phyloP scores from a whole-genome alignment of 2,797 vertebrate genomes.

The Mormyrops boulengeri region DNA sequence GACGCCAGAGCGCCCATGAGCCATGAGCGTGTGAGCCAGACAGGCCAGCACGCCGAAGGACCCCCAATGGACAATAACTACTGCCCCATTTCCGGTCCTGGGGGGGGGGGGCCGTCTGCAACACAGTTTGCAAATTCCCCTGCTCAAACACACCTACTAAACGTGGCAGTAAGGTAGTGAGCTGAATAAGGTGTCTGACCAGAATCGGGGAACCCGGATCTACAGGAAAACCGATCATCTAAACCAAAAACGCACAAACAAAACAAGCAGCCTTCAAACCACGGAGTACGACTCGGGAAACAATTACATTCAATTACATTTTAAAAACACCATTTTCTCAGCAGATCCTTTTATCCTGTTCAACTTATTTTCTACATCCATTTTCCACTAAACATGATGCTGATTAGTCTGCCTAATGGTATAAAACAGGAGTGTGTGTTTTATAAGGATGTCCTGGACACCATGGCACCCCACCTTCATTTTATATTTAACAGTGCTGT shows the following conservation, averaged over 20 bases:
- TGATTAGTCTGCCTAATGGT: too few relatives aligned
- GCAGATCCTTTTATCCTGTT: not conserved
- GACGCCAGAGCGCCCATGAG: not conserved
- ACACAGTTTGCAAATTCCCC: not conserved
- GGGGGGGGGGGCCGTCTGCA: not conserved
- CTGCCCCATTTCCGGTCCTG: not conserved
- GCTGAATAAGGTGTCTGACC: not conserved
- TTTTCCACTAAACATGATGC: too few relatives aligned
- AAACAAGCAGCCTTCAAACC: not conserved
- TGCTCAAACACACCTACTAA: not conserved
- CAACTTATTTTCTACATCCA: not conserved
- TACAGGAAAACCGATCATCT: not conserved
- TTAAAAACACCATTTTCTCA: not conserved
- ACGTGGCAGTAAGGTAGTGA: not conserved
- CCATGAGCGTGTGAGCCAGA: not conserved
- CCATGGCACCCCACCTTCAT: not conserved
- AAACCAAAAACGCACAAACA: not conserved
- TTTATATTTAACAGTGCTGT: not conserved
- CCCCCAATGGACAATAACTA: not conserved
- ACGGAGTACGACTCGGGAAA: not conserved
- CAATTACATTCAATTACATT: not conserved
- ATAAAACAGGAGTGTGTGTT: too few relatives aligned
- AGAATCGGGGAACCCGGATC: not conserved
- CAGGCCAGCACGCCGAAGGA: not conserved
- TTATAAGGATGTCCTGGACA: not conserved